phyloP scores from a whole-genome alignment of 2,888 invertebrate genomes.

The Microdon myrmicae region DNA sequence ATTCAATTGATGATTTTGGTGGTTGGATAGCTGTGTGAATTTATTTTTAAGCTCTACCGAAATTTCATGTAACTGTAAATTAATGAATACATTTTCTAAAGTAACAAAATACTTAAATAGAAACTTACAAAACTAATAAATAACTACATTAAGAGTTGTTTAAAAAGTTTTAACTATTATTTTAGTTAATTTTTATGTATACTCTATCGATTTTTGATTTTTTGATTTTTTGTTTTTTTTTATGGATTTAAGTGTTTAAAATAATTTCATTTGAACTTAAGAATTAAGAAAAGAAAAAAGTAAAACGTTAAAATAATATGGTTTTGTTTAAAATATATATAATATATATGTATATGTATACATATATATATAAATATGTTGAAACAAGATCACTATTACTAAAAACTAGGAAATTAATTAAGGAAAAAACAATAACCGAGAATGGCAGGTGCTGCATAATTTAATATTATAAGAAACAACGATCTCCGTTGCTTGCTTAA shows the following conservation, averaged over 20 bases:
- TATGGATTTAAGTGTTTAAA: slow-evolving; percentile 28
- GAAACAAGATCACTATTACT: slow-evolving; percentile 43
- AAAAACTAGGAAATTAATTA: slow-evolving; percentile 31
- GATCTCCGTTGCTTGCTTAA: no score
- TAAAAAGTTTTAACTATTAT: slow-evolving; percentile 27
- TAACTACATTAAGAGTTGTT: slow-evolving; percentile 49
- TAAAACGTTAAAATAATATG: slow-evolving; percentile 24
- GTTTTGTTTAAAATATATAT: slow-evolving; percentile 18
- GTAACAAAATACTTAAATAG: slow-evolving; percentile 45
- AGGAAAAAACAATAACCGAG: slow-evolving; percentile 49
- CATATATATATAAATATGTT: no score
- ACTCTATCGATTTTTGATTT: slow-evolving; percentile 13
- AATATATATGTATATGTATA: slow-evolving; percentile 35
- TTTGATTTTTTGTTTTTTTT: slow-evolving; percentile 19
- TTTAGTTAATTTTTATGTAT: slow-evolving; percentile 13
- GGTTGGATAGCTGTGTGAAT: no score
- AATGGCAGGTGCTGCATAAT: no score
- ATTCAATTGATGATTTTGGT: slow-evolving; percentile 6
- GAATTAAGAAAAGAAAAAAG: slow-evolving; percentile 23
- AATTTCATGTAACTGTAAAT: slow-evolving; percentile 31
- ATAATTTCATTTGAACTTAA: slow-evolving; percentile 53
- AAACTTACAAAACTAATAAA: slow-evolving; percentile 53
- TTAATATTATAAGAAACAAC: no score
- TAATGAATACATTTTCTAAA: slow-evolving; percentile 32
- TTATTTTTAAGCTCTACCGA: slow-evolving; percentile 24